Conservation (phyloP, 2,797 vertebrate species). For the Poeciliopsis gracilis region DNA sequence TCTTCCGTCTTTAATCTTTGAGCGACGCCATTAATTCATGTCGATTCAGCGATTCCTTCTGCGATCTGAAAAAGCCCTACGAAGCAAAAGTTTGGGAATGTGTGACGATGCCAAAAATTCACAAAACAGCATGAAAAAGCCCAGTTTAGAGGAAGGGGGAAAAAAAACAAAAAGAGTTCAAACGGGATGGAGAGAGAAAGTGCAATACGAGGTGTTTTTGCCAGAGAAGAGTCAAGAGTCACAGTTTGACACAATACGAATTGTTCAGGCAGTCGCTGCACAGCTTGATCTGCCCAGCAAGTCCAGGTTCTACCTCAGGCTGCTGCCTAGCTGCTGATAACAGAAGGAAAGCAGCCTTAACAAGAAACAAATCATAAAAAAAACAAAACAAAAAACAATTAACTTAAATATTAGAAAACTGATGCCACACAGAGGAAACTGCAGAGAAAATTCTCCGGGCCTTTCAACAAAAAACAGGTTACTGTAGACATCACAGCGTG, state of each 20-base stretch:
- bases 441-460: slow-evolving; percentile 22
- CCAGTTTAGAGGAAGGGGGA: slow-evolving; percentile 2
- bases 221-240: slow-evolving; percentile 27
- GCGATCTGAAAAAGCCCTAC: slow-evolving; percentile 2
- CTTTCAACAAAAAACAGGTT: slow-evolving; percentile 22
- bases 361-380: not conserved
- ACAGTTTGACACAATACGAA: slow-evolving; percentile 30
- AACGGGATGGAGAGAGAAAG: slow-evolving; percentile 21
- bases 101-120: not conserved
- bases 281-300: slow-evolving; percentile 40
- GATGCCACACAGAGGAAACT: not conserved
- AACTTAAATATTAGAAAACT: not conserved
- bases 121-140: not conserved
- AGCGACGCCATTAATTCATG: not conserved
- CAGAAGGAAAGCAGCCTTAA: slow-evolving; percentile 3
- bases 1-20: not conserved
- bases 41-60: not conserved
- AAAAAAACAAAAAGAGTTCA: slow-evolving; percentile 8
- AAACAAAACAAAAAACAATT: not conserved
- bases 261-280: slow-evolving; percentile 18
- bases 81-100: slow-evolving; percentile 8
- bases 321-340: slow-evolving; percentile 10
- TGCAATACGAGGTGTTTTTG: slow-evolving; percentile 1
- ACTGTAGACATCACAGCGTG: slow-evolving; percentile 36
- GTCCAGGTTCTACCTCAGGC: slow-evolving; percentile 37